Evolutionary conservation across 2,113 vertebrate genomes (phyloP), one percentile per base, ranked within the genome.

Genomic region (Catharus fuscescens): DNA sequence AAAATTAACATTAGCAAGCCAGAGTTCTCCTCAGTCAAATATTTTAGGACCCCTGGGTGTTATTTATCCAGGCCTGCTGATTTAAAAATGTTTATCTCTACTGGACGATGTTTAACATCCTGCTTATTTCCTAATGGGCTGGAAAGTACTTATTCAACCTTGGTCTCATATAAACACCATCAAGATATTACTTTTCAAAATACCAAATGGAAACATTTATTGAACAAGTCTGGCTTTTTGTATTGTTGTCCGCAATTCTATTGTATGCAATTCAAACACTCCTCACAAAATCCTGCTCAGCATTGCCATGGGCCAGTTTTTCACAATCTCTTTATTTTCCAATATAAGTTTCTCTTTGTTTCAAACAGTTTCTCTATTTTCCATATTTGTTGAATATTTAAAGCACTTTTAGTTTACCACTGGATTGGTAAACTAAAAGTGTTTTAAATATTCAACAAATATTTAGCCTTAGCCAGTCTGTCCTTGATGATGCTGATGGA

Each of bases 51-150:
- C 81, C 94, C 52, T 91, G 94, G 67, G 93, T 91, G 66, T 91
- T 91, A 96, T 96, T 97, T 94, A 91, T 97, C 84, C 78, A 91
- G 66, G 79, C 74, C 85, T 91, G 89, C 89, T 95, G 91, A 97
- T 95, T 95, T 97, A 36, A 95, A 94, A 94, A 91, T 94, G 66
- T 95, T 96, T 94, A 91, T 97, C 90, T 94, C 90, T 93, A 77
- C 66, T 80, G 83, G 78, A 91, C 59, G 89, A 95, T 91, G 70
- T 92, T 96, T 95, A 92, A 95, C 91, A 95, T 95, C 87, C 90
- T 95, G 88, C 94, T 88, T 94, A 88, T 94, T 96, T 96, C 86
- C 92, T 96, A 91, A 95, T 95, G 87, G 91, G 23, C 73, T 90
- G 70, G 80, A 89, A 97, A 95, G 65, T 45, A 92, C 61, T 89